These are phyloP conservation scores for Adelphocoris suturalis DNA, from an alignment of 2,888 invertebrate species.

Conservation along the genomic window DNA sequence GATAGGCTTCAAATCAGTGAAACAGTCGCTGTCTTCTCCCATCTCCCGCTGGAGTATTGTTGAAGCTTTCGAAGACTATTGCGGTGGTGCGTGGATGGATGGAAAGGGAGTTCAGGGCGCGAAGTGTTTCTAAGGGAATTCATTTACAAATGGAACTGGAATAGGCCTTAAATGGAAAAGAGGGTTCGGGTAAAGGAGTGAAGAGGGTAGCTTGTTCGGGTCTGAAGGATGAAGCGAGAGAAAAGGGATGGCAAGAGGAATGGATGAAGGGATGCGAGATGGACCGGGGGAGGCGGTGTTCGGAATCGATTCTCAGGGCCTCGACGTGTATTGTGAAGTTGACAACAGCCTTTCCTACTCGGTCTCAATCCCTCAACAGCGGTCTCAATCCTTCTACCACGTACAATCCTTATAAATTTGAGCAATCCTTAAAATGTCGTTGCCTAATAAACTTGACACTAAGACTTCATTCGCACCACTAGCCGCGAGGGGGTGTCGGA, in stretches of 20 bases:
- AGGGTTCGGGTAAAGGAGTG: constrained; percentile 44
- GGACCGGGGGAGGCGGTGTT: constrained; percentile 35
- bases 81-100: constrained; percentile 22
- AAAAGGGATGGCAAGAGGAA: constrained; percentile 34
- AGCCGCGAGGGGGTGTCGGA: neutral
- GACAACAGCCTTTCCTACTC: constrained; percentile 63
- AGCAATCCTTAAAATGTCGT: neutral
- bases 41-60: neutral
- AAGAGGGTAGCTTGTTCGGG: constrained; percentile 51
- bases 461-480: neutral
- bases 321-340: constrained; percentile 70
- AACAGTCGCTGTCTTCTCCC: constrained; percentile 1
- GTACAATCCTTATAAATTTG: constrained; percentile 55
- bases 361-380: constrained; percentile 41
- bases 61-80: constrained; percentile 39
- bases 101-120: constrained; percentile 37
- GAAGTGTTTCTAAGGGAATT: constrained; percentile 74
- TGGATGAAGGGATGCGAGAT: neutral
- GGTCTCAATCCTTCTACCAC: constrained; percentile 59
- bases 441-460: constrained; percentile 67
- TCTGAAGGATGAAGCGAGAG: constrained; percentile 32
- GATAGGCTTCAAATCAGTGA: neutral
- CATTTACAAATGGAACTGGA: constrained; percentile 74
- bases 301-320: constrained; percentile 62
- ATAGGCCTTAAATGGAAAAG: constrained; percentile 72